Base-by-base conservation (phyloP, 2,113 vertebrate genomes). In the Megaleporinus macrocephalus region DNA sequence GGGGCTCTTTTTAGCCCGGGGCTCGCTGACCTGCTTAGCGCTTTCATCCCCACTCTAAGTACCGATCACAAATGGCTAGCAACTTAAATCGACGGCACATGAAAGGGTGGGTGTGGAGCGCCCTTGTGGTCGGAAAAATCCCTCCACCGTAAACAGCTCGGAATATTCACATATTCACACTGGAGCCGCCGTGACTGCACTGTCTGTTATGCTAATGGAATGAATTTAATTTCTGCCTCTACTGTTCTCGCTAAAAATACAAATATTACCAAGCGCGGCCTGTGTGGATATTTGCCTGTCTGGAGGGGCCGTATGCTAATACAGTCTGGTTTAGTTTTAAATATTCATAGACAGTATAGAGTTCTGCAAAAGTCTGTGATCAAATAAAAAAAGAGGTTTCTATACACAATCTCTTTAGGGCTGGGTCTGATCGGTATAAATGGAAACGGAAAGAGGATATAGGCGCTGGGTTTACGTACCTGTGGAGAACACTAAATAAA, bases 181-280 rank as follows among this genome's bases (percentile, higher is more conserved):
- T 53, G 72, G 76, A 74, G 44, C 84, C 65, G 51, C 63, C 73
- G 66, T 61, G 65, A 70, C 26, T 30, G 62, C 22, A 26, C 79
- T 74, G 69, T 85, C 84, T 83, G 68, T 73, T 80, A 84, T 84
- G 82, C 78, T 83, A 83, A 83, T 86, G 18, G 69, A 62, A 65
- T 73, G 68, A 77, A 73, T 86, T 83, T 81, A 62, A 86, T 86
- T 84, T 78, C 66, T 68, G 63, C 57, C 62, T 86, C 81, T 5
- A 69, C 27, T 73, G 82, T 78, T 66, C 70, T 84, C 63, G 76
- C 70, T 76, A 74, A 81, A 83, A 78, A 81, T 26, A 74, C 62
- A 80, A 80, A 83, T 77, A 83, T 86, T 80, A 77, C 55, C 66
- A 61, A 16, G 77, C 66, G n/a, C 16, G 33, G 63, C 30, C 68